A percentile compares a stretch with the other conserved stretches of the same genome.
Evolutionary conservation across 2,113 vertebrate species (phyloP).

Genomic region (Anoura caudifer): DNA sequence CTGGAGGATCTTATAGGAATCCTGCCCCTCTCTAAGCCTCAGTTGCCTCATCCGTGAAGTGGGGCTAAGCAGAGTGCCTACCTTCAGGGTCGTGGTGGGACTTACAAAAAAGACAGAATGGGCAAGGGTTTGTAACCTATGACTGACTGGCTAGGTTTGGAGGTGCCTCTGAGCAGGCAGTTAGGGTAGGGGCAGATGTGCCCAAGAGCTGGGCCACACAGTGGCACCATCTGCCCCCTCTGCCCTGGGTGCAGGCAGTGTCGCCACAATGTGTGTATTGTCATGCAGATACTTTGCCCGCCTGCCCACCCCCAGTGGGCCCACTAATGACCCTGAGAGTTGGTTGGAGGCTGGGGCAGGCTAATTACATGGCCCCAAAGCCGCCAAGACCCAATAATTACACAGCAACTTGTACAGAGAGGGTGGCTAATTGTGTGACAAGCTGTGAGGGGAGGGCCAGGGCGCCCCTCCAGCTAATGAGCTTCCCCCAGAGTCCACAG

Average conservation of each 20-base stretch:
- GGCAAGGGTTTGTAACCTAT: not conserved
- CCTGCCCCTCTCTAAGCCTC: not conserved
- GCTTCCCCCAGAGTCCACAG: constrained; percentile 64
- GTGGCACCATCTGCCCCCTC: constrained; percentile 68
- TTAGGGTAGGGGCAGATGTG: constrained; percentile 35
- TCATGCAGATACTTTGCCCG: constrained; percentile 65
- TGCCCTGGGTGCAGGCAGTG: constrained; percentile 48
- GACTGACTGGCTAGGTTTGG: not conserved
- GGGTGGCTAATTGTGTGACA: constrained; percentile 76
- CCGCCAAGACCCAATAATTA: constrained; percentile 77
- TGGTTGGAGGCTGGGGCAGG: constrained; percentile 69
- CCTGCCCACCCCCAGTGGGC: constrained; percentile 55
- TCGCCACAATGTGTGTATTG: constrained; percentile 63
- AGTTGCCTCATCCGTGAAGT: constrained; percentile 48
- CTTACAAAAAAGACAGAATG: not conserved
- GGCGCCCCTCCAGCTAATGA: constrained; percentile 71
- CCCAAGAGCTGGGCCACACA: constrained; percentile 43
- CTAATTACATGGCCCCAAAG: constrained; percentile 74
- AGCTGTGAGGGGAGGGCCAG: constrained; percentile 69
- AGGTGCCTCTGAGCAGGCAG: not conserved
- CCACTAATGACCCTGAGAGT: constrained; percentile 74
- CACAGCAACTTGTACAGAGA: constrained; percentile 72
- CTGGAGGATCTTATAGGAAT: not conserved
- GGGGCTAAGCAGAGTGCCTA: not conserved
- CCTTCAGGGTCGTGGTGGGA: not conserved